Base-by-base conservation (phyloP, 2,113 vertebrate genomes). In the Thalassarche chlororhynchos region DNA sequence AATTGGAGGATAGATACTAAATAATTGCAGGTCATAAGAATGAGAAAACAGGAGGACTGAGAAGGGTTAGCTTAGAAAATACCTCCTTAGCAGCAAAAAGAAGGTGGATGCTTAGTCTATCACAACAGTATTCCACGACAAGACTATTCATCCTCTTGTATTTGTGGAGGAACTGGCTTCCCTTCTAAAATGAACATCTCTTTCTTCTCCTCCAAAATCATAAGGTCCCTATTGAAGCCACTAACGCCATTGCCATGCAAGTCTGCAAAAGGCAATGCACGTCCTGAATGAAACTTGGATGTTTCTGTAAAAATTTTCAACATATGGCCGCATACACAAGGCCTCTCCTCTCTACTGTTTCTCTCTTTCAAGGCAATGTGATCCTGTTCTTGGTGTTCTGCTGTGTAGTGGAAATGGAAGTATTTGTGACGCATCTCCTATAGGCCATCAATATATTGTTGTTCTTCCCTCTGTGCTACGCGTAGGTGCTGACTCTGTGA, bases 151-250 rank as follows among this genome's bases (percentile, higher is more conserved):
- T 34, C 26, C 19, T 38, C 47, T 8, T 10, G 10, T 4, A 7
- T 24, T 31, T 34, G 17, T 7, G 47, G 34, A 32, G 23, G 8
- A 69, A 57, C 26, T 40, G 9, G 29, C 52, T 51, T 64, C 44
- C 42, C 71, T 68, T 21, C 28, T 14, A 25, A 62, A 82, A 46
- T 4, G 4, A 74, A 36, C 12, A 17, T 3, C 8, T 32, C 29
- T 51, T 72, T 28, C 34, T 17, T 93, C 23, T 36, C 47, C 38
- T 70, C 26, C 65, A 47, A 29, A 82, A n/a, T 11, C 69, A 5
- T 6, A 3, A 5, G 0, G 1, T 9, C 44, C 40, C 20, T 10
- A 5, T 1, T 19, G 23, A 60, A 36, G 38, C 21, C 51, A 29
- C 44, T 3, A 13, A 8, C 18, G 21, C 44, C 8, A 8, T 8